Base-by-base conservation (phyloP, 2,113 vertebrate genomes). In the Leucopsar rothschildi region DNA sequence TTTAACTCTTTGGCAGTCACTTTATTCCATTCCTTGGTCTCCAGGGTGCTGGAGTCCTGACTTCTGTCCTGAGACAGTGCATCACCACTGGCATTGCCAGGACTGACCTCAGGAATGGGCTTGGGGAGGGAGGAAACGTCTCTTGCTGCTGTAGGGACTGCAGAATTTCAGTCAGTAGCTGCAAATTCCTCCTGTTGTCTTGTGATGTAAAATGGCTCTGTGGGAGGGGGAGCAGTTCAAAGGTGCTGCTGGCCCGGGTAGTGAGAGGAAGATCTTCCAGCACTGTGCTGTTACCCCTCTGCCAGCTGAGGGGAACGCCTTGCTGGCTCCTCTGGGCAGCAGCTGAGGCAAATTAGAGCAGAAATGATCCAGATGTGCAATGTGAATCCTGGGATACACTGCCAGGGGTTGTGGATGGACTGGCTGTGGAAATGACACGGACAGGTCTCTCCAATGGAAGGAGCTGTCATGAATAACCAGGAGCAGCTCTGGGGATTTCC, bases 1-100 rank as follows among this genome's bases (percentile, higher is more conserved):
- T 77, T 49, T 27, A 44, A 42, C 44, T 28, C 44, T 40, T 57
- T 42, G 40, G 3, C 42, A 29, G 13, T 6, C 25, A 2, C 70
- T 6, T 47, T 35, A 2, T 16, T 28, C 60, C 50, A 15, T 9
- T 19, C 44, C n/a, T 59, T 35, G 40, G 12, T 60, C 47, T 39
- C 50, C 40, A 11, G 0, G 3, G 9, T 0, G 2, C 11, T 27
- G 45, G 12, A 31, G 19, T 31, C 66, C 47, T 0, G 0, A 1
- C 40, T 18, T 27, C 5, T 11, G 10, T 18, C 42, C 68, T 1
- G 2, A 0, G 18, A 3, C 8, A 2, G 17, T 1, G 17, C 28
- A 5, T 15, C 2, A 0, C 49, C 2, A 1, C 1, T 10, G 6
- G 7, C 1, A 1, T 1, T 39, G 40, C 55, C 53, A 22, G 53